Base-by-base conservation (phyloP, 2,113 vertebrate genomes). In the Ceyx margarethae region DNA sequence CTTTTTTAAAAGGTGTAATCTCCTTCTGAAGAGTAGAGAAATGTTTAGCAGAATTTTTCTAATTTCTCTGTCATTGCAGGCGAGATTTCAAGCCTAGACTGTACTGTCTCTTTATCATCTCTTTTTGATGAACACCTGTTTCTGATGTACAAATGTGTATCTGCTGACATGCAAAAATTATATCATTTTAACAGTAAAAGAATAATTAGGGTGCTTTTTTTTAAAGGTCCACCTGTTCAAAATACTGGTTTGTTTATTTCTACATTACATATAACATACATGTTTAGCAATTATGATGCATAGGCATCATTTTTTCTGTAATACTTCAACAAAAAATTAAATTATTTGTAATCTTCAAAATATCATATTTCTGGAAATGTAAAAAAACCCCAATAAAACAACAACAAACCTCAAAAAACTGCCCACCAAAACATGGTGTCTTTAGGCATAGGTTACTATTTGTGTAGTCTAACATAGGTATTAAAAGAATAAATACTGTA, bases 101-200 rank as follows among this genome's bases (percentile, higher is more conserved):
- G 97, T 95, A 91, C 10, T 95, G 95, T 96, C 93, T 97, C 92
- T 97, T 97, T 97, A 95, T 96, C 89, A 91, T 96, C 79, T 95
- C 97, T 97, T 97, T 97, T 98, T 98, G 95, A 96, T 96, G 98
- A 98, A 97, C 98, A 99, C 99, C 99, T 99, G 98, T 98, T 98
- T 97, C 96, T 93, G 96, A 86, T 97, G 97, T 97, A 97, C 97
- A 98, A 98, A 98, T 98, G 96, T 98, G 95, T 96, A 96, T 98
- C 97, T 97, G 97, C 97, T 97, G 97, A 98, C 96, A 98, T 95
- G 96, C 96, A 97, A 97, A 98, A 98, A 98, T 96, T 97, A 98
- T 98, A 98, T 98, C 98, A 98, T 98, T 98, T 97, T 97, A 98
- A 98, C 97, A 97, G 97, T 97, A 95, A 97, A 97, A 97, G 98